Evolutionary conservation across 1,140 invertebrate genomes (phyloP), one percentile per base, ranked within the genome.

Genomic region (Drosophila arawakana): DNA sequence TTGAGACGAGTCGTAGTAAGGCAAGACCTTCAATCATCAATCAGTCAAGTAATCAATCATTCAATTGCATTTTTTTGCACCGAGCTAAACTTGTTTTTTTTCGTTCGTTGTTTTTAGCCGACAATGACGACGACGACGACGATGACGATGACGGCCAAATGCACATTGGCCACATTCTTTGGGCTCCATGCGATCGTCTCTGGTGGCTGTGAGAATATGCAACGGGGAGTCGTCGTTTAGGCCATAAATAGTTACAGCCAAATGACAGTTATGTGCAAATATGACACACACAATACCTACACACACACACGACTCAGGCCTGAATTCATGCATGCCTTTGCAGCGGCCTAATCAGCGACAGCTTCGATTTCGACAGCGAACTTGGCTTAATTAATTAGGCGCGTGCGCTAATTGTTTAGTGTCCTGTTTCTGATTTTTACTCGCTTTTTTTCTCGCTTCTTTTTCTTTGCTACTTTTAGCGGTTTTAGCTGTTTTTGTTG

Each of bases 41-140:
- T 86, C 76, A 88, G 70, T 80, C 77, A 77, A 69, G 74, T 61
- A 75, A 66, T 85, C 81, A 85, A 86, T 84, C 81, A 78, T 80
- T 86, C 81, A 74, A 80, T 86, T 65, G 55, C 61, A 72, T 39
- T 63, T 58, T 52, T 65, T 75, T 55, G 35, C 25, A 15, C 34
- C 9, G 54, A 2, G 15, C 25, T 10, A 57, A 57, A 57, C 54
- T 18, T n/a, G 54, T 57, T 57, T 54, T 54, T 54, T 54, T 34
- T 52, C 11, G 46, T 30, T 21, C 21, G 10, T 15, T 15, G 2
- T 21, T 25, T 15, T 15, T 7, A 7, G 9, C 13, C 49, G 30
- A 54, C 63, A 63, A 37, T 49, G 50, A 80, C 37, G 58, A 41
- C 41, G 66, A 78, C 81, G 35, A n/a, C n/a, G n/a, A n/a, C n/a